Base-by-base conservation (phyloP, 2,888 invertebrate species). In the Lasioglossum morio region DNA sequence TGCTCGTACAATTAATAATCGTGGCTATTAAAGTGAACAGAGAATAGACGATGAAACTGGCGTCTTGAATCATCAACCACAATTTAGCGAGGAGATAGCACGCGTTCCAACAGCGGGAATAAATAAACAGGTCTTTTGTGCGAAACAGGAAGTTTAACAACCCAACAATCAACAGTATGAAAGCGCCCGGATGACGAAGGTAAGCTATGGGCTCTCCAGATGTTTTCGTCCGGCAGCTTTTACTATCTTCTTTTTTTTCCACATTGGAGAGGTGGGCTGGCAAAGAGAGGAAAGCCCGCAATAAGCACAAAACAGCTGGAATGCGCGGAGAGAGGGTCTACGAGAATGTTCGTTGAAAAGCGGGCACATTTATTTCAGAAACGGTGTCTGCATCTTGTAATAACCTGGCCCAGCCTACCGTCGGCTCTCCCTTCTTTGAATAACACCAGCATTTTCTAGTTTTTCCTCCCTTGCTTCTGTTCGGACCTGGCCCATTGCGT, bases 341-440 rank as follows among this genome's bases (percentile, higher is more conserved):
- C 82, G 60, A 66, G 77, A 79, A 79, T 74, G 75, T 85, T 79
- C 83, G 79, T 87, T 87, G 81, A 81, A 82, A 85, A 81, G 81
- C 81, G 81, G 79, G 84, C 73, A 66, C 87, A 86, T 91, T 88
- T 90, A 87, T 86, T 86, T 86, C 85, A 86, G 88, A 75, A 88
- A 89, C 84, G 86, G 80, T 87, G 84, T 75, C 87, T 88, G 88
- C 89, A 85, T 91, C 88, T 87, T 81, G 87, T 86, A 90, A 90
- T 87, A 88, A 87, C 78, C 79, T 73, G 79, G 72, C 69, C 85
- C 66, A 84, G 78, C 84, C 83, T 84, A 70, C 70, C 69, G 14
- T 30, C 77, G 70, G 66, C 23, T 19, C 14, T 40, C n/a, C 78
- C 27, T 48, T 66, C 73, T 37, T 74, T 77, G 83, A 87, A 83